Base-by-base conservation (phyloP, 2,797 vertebrate species). In the Acrossocheilus fasciatus region DNA sequence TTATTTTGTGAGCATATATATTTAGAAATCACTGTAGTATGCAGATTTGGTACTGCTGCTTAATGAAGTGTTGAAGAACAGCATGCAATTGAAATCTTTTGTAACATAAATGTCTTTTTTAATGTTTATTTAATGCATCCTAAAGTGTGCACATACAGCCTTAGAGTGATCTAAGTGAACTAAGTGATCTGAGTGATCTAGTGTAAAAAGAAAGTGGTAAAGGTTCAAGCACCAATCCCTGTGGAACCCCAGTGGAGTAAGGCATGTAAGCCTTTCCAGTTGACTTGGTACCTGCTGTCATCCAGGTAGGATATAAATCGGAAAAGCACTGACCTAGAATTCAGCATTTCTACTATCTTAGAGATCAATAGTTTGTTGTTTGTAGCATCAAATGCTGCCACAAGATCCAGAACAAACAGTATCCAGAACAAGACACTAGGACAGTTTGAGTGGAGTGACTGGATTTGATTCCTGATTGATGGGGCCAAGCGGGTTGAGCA, bases 361-460 rank as follows among this genome's bases (percentile, higher is more conserved):
- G 30, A 81, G 57, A 86, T 81, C 69, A 74, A 86, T 74, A 81
- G 20, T 81, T 81, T 81, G 57, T 69, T 78, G 45, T 79, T 81
- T 70, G 68, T 36, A 74, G 68, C 69, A 43, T 81, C 57, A 86
- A 66, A 74, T 62, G 78, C 54, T 80, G 23, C 23, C 69, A 81
- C 68, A 75, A 64, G 57, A 74, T 86, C 69, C 78, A 81, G 54
- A 52, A 66, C 54, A 85, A 85, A 79, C 34, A 62, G n/a, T 74
- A 52, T 26, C n/a, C n/a, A n/a, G n/a, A n/a, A n/a, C n/a, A n/a
- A n/a, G 69, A 77, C 59, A 70, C n/a, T 18, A 26, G 26, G 26
- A 26, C 70, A 50, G 41, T 83, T 83, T 36, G 54, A 59, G 18
- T 83, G 57, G 72, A 83, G 30, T 36, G 70, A 75, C 57, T 83